Evolutionary conservation across 1,140 invertebrate species (phyloP).

Genomic region (Drosophila neocordata): DNA sequence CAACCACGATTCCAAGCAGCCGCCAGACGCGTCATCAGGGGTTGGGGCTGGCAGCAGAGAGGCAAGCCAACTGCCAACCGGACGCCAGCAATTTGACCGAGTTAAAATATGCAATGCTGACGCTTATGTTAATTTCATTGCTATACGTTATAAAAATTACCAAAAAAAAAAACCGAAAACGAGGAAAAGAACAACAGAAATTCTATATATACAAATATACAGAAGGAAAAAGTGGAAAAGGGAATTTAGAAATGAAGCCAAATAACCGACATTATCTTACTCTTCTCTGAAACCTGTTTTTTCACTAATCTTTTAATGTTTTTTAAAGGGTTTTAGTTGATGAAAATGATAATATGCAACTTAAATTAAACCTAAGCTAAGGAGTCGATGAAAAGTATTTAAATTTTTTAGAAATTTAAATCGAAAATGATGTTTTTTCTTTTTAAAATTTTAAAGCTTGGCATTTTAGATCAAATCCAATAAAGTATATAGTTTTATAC

Average conservation of each 20-base stretch:
- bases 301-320: too few species aligned
- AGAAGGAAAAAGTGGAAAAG: background rate
- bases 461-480: too few species aligned
- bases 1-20: constrained; percentile 7
- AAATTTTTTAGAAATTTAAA: too few species aligned
- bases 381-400: too few species aligned
- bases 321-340: too few species aligned
- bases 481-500: too few species aligned
- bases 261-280: background rate
- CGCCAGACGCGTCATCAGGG: background rate
- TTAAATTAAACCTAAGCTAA: too few species aligned
- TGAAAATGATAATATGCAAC: too few species aligned
- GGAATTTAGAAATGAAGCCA: background rate
- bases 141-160: constrained; percentile 42
- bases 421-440: too few species aligned
- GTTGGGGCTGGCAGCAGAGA: background rate
- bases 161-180: constrained; percentile 35
- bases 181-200: constrained; percentile 52
- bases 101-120: constrained; percentile 79
- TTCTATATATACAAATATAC: constrained; percentile 59
- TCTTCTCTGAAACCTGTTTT: background rate
- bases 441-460: too few species aligned
- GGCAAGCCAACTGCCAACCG: constrained; percentile 51
- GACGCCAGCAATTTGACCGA: constrained; percentile 79
- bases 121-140: constrained; percentile 73